Evolutionary conservation across 1,140 invertebrate species (phyloP).

Genomic region (Coboldia fuscipes): DNA sequence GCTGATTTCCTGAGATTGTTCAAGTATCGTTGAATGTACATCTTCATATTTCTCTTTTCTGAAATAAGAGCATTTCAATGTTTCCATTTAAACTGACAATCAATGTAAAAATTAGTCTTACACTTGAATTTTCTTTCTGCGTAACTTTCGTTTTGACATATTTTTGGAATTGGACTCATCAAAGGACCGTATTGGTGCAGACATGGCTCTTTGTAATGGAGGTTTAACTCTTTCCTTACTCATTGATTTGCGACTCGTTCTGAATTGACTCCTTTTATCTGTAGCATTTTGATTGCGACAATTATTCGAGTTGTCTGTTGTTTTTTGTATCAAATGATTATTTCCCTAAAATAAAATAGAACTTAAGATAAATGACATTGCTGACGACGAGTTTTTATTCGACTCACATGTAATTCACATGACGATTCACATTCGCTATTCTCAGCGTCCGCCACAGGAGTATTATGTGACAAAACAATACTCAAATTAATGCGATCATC

Average conservation of each 20-base stretch:
- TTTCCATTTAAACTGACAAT: not conserved
- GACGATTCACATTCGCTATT: too few species aligned
- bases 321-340: too few species aligned
- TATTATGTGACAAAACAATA: too few species aligned
- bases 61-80: not conserved
- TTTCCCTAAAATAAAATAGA: too few species aligned
- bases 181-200: constrained; percentile 15
- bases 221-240: constrained; percentile 7
- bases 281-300: too few species aligned
- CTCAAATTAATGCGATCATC: too few species aligned
- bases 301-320: too few species aligned
- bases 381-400: too few species aligned
- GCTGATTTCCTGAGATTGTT: not conserved
- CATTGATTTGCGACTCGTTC: not conserved
- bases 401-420: too few species aligned
- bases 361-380: too few species aligned
- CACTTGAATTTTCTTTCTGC: constrained; percentile 14
- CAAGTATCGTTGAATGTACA: not conserved
- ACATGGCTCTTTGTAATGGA: constrained; percentile 20
- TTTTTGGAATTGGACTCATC: constrained; percentile 15
- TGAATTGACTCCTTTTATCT: not conserved
- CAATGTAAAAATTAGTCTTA: constrained; percentile 1
- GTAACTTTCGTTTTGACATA: constrained; percentile 13
- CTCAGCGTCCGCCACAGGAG: too few species aligned
- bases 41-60: not conserved